Percentiles rank a stretch among this genome's conserved stretches.
Evolutionary conservation across 1,140 invertebrate genomes (phyloP).

Genomic region (Galendromus occidentalis): DNA sequence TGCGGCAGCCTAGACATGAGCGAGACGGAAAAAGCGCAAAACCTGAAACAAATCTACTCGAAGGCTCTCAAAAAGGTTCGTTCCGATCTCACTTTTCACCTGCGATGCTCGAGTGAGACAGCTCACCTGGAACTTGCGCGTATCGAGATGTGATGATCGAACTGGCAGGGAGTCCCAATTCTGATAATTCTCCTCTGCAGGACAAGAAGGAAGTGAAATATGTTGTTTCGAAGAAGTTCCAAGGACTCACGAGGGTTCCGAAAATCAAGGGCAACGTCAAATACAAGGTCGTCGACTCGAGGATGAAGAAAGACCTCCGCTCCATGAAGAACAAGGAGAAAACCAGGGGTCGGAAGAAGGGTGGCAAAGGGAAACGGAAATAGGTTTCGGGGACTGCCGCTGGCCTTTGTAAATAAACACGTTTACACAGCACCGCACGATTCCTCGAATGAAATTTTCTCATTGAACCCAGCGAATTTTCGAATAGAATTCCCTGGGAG

Average conservation of each 20-base stretch:
- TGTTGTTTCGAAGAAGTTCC: constrained; percentile 78
- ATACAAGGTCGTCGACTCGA: constrained; percentile 79
- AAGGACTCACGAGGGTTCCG: constrained; percentile 53
- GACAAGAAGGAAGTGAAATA: constrained; percentile 80
- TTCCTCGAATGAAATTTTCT: too few relatives aligned
- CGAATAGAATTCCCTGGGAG: too few relatives aligned
- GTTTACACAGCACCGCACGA: too few relatives aligned
- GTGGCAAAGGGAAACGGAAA: background rate
- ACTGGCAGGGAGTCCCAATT: constrained; percentile 24
- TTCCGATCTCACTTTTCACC: too few relatives aligned
- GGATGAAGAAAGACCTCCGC: constrained; percentile 79
- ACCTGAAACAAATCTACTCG: constrained; percentile 72
- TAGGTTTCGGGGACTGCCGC: too few relatives aligned
- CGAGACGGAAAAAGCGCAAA: constrained; percentile 71
- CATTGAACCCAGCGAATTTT: too few relatives aligned
- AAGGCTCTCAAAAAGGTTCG: constrained; percentile 38
- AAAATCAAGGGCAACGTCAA: constrained; percentile 57
- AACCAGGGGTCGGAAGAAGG: background rate
- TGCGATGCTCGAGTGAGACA: too few relatives aligned
- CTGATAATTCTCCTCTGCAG: constrained; percentile 16
- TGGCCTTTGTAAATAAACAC: too few relatives aligned
- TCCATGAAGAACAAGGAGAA: constrained; percentile 8
- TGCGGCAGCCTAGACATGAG: constrained; percentile 72
- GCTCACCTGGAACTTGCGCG: too few relatives aligned
- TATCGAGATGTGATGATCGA: too few relatives aligned